A percentile compares a stretch with the other conserved stretches of the same genome.
Conservation (phyloP, 2,113 vertebrate genomes). For the Pluvialis apricaria region DNA sequence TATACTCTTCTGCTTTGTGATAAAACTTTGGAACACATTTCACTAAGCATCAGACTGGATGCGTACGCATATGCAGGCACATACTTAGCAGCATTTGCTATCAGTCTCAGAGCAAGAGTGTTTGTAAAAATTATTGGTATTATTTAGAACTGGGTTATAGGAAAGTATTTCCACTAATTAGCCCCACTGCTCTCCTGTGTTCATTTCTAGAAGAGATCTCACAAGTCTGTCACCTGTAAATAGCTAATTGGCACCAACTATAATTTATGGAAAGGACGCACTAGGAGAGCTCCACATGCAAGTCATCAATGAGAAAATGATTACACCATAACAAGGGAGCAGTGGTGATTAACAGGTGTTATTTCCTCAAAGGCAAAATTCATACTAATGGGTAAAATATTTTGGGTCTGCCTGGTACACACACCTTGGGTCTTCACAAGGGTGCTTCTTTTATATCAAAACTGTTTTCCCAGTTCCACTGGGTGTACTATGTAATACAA, state of each 20-base stretch:
- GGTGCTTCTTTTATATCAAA: slow-evolving; percentile 47
- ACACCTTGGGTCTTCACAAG: not conserved
- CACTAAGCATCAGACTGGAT: not conserved
- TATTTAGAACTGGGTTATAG: not conserved
- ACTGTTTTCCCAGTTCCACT: not conserved
- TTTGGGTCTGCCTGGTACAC: not conserved
- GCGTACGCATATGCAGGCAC: not conserved
- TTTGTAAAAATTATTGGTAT: not conserved
- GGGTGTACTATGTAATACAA: not conserved
- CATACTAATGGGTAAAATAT: slow-evolving; percentile 29
- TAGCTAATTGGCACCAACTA: not conserved
- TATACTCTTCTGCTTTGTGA: not conserved
- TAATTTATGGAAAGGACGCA: not conserved
- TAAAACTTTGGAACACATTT: not conserved
- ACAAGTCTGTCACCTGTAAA: not conserved
- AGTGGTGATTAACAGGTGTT: not conserved
- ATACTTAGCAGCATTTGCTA: not conserved
- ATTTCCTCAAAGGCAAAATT: slow-evolving; percentile 30
- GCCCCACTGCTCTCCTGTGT: not conserved
- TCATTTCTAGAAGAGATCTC: slow-evolving; percentile 38
- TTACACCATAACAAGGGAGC: not conserved
- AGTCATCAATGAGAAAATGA: slow-evolving; percentile 18
- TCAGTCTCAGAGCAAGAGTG: not conserved
- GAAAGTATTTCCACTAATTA: not conserved
- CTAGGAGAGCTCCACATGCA: not conserved